Percentiles rank a stretch among this genome's conserved stretches.
These are phyloP conservation scores for Euzophera pinguis DNA, from an alignment of 2,888 invertebrate genomes.

Conservation along the genomic window DNA sequence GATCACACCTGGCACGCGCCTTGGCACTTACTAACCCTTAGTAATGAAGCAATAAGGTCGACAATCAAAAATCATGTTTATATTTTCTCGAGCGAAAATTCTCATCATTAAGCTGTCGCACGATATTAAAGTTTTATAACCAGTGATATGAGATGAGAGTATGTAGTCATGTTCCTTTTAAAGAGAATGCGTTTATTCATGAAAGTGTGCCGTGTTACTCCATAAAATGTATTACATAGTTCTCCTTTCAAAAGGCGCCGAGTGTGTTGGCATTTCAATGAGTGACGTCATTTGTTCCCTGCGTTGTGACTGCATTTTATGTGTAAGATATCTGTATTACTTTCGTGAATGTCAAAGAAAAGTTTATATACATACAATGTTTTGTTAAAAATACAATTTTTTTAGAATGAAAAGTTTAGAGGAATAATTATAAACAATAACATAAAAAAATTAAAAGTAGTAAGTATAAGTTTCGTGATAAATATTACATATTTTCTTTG, in stretches of 20 bases:
- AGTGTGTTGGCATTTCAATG: conserved; percentile 2
- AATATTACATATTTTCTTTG: no score
- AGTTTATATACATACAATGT: no score
- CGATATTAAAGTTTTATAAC: conserved; percentile 9
- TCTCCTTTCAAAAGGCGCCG: neutral
- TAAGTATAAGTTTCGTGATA: no score
- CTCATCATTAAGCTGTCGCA: conserved; percentile 3
- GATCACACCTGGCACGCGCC: neutral
- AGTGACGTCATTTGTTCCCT: conserved; percentile 1
- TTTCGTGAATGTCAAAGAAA: no score
- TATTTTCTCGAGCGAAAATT: conserved; percentile 8
- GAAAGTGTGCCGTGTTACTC: conserved; percentile 9
- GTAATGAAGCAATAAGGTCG: neutral
- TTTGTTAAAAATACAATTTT: no score
- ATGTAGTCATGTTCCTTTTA: neutral
- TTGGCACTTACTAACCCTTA: neutral
- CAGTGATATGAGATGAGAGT: conserved; percentile 5
- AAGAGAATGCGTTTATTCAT: conserved; percentile 9
- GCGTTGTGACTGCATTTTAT: neutral
- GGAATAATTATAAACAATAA: no score
- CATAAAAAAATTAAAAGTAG: no score
- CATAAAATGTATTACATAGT: conserved; percentile 9
- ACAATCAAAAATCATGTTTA: neutral
- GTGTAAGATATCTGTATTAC: neutral
- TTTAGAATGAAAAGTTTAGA: no score